These are phyloP conservation scores for Catocala fraxini DNA, from an alignment of 2,888 invertebrate genomes.

Conservation along the genomic window DNA sequence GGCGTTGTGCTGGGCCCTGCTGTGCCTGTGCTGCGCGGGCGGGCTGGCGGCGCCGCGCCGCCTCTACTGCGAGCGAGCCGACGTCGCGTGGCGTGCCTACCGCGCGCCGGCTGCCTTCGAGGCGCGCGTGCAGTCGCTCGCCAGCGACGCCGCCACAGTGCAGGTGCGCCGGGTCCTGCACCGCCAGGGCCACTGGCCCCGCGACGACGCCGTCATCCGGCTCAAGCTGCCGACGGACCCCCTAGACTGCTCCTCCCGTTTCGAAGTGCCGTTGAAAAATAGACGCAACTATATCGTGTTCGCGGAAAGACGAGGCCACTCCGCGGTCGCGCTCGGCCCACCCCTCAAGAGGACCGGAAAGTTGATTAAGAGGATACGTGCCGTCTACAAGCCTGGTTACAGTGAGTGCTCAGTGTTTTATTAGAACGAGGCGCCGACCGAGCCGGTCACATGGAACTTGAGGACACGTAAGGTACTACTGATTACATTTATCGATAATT, in stretches of 20 bases:
- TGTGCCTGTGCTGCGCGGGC: constrained; percentile 71
- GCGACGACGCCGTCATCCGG: constrained; percentile 73
- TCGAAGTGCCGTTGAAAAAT: constrained; percentile 81
- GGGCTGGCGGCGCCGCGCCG: constrained; percentile 74
- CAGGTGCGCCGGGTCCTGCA: constrained; percentile 78
- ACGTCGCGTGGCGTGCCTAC: constrained; percentile 86
- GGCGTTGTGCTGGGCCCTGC: constrained; percentile 83
- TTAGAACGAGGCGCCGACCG: constrained; percentile 41
- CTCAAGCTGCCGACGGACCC: constrained; percentile 71
- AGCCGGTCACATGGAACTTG: constrained; percentile 53
- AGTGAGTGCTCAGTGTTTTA: constrained; percentile 76
- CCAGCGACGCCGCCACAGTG: constrained; percentile 78
- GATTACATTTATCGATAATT: constrained; percentile 13
- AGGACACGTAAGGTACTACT: constrained; percentile 43
- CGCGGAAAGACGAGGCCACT: constrained; percentile 80
- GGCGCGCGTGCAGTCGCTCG: constrained; percentile 81
- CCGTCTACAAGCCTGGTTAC: constrained; percentile 84
- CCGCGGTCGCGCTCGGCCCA: constrained; percentile 82
- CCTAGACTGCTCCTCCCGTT: constrained; percentile 77
- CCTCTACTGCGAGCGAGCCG: constrained; percentile 85
- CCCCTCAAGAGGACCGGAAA: constrained; percentile 79
- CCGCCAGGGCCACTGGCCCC: constrained; percentile 80
- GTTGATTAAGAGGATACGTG: constrained; percentile 79
- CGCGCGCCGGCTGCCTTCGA: constrained; percentile 84
- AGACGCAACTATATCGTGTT: constrained; percentile 84